Percentiles rank a stretch among this genome's conserved stretches.
phyloP scores from a whole-genome alignment of 2,888 invertebrate genomes.

The Papilio gigon region DNA sequence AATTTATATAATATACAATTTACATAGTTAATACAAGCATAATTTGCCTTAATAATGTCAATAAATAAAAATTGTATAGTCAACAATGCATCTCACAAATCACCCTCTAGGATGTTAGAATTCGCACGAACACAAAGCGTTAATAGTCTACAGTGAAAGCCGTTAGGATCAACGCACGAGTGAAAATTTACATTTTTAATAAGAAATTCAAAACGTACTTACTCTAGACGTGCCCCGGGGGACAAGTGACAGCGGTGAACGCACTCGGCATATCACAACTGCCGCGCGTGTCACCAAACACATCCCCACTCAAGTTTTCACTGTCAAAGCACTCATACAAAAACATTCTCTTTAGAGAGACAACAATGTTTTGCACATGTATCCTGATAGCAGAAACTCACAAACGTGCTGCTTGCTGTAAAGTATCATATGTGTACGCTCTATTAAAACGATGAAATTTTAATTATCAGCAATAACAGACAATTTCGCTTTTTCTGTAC shows the following conservation, averaged over 20 bases:
- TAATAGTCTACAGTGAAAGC: conserved; percentile 66
- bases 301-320: not conserved
- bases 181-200: conserved; percentile 40
- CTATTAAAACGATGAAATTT: not conserved
- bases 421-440: conserved; percentile 23
- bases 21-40: conserved; percentile 74
- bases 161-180: conserved; percentile 37
- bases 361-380: too few relatives aligned
- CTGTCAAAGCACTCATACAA: not conserved
- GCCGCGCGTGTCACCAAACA: conserved; percentile 4
- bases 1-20: conserved; percentile 75
- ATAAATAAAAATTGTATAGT: conserved; percentile 65
- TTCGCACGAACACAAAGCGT: conserved; percentile 70
- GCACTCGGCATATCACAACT: conserved; percentile 36
- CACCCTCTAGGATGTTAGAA: conserved; percentile 58
- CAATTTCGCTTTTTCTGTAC: conserved; percentile 1
- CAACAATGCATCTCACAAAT: conserved; percentile 62
- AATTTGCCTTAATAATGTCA: conserved; percentile 64
- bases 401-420: conserved; percentile 5
- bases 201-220: conserved; percentile 39
- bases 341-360: not conserved
- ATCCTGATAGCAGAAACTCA: too few relatives aligned
- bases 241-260: conserved; percentile 28
- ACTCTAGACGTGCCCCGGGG: conserved; percentile 29
- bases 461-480: conserved; percentile 3